phyloP scores from a whole-genome alignment of 2,113 vertebrate genomes.

The Anthoscopus minutus region DNA sequence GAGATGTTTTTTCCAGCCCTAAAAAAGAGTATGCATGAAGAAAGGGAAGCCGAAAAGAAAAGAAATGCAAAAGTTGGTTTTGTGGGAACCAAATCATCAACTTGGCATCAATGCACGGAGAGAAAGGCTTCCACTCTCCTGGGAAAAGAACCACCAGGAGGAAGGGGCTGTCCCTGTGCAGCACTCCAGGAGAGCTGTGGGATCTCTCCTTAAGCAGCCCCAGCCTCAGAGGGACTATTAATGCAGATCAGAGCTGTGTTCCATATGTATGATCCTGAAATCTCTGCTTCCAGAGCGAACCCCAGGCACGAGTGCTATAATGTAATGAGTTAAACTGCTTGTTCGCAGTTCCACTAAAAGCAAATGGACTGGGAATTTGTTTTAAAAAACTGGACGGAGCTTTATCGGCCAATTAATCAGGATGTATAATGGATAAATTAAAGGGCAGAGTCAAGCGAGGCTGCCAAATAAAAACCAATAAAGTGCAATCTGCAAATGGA shows the following conservation, averaged over 20 bases:
- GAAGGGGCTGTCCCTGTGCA: background rate
- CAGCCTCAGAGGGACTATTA: background rate
- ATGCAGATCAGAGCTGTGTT: background rate
- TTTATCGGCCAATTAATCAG: conserved; percentile 67
- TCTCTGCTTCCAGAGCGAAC: background rate
- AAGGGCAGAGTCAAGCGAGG: conserved; percentile 53
- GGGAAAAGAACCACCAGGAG: background rate
- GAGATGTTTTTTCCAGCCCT: background rate
- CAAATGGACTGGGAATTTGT: conserved; percentile 60
- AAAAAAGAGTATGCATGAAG: rapidly evolving
- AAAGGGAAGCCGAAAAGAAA: background rate
- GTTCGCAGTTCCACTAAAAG: conserved; percentile 46
- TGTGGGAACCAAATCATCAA: background rate
- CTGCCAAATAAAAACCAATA: conserved; percentile 63
- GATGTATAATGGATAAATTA: conserved; percentile 64
- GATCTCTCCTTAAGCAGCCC: background rate
- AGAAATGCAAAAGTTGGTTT: background rate
- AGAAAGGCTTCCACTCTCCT: background rate
- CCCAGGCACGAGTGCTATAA: background rate
- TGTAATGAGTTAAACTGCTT: conserved; percentile 32
- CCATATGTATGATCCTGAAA: conserved; percentile 22
- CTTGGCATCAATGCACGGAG: rapidly evolving
- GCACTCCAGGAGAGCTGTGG: background rate
- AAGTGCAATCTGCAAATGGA: conserved; percentile 49
- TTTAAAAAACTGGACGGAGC: conserved; percentile 56